These are phyloP conservation scores for Pseudachorutes palmiensis DNA, from an alignment of 1,140 invertebrate genomes.

Conservation along the genomic window DNA sequence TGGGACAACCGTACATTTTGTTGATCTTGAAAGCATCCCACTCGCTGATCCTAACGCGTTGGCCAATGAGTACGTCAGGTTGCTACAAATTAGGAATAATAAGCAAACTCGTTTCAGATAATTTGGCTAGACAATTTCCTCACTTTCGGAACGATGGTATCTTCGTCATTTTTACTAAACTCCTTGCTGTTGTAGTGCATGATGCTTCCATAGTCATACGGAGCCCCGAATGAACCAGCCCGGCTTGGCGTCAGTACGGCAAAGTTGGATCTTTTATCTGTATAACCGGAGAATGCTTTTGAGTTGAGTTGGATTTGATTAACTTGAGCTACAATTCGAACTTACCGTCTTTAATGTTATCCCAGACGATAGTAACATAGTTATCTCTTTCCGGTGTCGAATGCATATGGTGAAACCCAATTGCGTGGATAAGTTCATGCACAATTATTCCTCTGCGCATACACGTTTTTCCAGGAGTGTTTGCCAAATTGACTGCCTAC, in stretches of 20 bases:
- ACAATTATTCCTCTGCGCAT: slow-evolving; percentile 51
- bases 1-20: slow-evolving; percentile 14
- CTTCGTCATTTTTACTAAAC: slow-evolving; percentile 15
- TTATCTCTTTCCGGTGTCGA: slow-evolving; percentile 57
- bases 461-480: slow-evolving; percentile 40
- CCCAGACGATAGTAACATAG: slow-evolving; percentile 54
- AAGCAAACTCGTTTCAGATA: background rate
- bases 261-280: slow-evolving; percentile 33
- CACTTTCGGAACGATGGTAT: slow-evolving; percentile 16
- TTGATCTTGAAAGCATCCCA: slow-evolving; percentile 53
- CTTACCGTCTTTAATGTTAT: slow-evolving; percentile 49
- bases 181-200: slow-evolving; percentile 40
- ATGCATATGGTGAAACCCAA: slow-evolving; percentile 61
- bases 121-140: no score
- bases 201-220: slow-evolving; percentile 44
- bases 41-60: slow-evolving; percentile 55
- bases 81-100: background rate
- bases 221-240: slow-evolving; percentile 36
- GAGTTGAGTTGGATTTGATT: no score
- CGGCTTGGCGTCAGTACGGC: slow-evolving; percentile 19
- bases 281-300: background rate
- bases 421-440: slow-evolving; percentile 58
- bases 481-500: background rate
- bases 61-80: slow-evolving; percentile 47
- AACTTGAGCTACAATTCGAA: no score